These are phyloP conservation scores for Lepidurus packardi DNA, from an alignment of 1,140 invertebrate genomes.

Conservation along the genomic window DNA sequence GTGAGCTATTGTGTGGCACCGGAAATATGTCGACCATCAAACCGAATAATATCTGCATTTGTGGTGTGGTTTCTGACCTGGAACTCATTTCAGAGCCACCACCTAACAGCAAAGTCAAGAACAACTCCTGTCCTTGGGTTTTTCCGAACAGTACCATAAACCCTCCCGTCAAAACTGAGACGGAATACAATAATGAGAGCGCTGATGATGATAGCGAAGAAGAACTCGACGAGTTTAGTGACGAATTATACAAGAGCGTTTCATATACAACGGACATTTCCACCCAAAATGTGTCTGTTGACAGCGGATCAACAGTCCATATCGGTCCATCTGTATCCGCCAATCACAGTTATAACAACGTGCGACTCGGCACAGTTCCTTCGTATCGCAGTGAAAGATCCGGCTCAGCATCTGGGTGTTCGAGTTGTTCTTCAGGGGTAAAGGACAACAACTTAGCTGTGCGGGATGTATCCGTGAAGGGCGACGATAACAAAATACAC, in stretches of 20 bases:
- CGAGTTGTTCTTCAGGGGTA: not conserved
- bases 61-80: not conserved
- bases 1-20: too few species aligned
- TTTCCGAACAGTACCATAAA: not conserved
- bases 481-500: not conserved
- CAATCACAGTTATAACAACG: not conserved
- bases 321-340: not conserved
- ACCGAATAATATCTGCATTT: not conserved
- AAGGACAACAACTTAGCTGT: not conserved
- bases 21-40: not conserved
- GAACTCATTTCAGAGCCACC: not conserved
- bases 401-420: not conserved
- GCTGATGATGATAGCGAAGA: not conserved
- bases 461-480: not conserved
- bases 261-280: not conserved
- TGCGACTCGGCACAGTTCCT: not conserved
- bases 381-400: not conserved
- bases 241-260: not conserved
- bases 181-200: not conserved
- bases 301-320: not conserved
- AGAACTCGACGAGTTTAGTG: not conserved
- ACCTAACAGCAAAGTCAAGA: not conserved
- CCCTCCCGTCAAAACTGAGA: not conserved
- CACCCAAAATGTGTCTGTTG: not conserved
- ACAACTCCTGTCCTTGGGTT: not conserved